These are phyloP conservation scores for Peromyscus melanophrys DNA, from an alignment of 2,797 vertebrate genomes.

Conservation along the genomic window DNA sequence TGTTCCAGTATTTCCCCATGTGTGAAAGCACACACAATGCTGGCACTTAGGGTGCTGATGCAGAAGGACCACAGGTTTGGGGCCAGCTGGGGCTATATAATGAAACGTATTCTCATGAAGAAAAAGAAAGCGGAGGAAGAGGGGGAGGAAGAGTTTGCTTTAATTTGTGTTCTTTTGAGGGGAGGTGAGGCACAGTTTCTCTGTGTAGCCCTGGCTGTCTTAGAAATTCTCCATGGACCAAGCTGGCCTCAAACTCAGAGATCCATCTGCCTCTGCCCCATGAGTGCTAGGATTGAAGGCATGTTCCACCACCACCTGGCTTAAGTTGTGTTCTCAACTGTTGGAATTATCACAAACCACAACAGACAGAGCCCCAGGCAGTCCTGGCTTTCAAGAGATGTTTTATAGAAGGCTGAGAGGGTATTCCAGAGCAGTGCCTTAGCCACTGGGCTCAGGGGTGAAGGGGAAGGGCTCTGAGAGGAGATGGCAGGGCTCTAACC, in stretches of 20 bases:
- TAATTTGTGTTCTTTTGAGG: not conserved
- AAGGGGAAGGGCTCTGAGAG: not conserved
- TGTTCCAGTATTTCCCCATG: constrained; percentile 14
- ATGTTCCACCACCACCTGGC: not conserved
- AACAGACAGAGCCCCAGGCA: not conserved
- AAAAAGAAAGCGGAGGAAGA: not conserved
- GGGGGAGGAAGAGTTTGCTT: not conserved
- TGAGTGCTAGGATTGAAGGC: not conserved
- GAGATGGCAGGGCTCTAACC: not conserved
- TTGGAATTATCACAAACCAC: constrained; percentile 42
- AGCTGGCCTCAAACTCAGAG: not conserved
- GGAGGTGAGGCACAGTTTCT: not conserved
- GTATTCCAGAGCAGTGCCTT: not conserved
- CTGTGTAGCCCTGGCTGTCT: not conserved
- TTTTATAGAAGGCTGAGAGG: not conserved
- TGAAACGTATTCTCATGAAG: not conserved
- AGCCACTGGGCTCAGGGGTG: not conserved
- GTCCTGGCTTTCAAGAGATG: not conserved
- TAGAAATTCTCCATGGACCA: not conserved
- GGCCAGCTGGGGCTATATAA: not conserved
- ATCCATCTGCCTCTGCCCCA: not conserved
- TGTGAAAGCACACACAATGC: not conserved
- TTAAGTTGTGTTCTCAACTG: not conserved
- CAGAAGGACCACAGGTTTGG: not conserved
- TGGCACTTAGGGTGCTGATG: not conserved